Conservation (phyloP, 64 coral and sea anemone species). For the Hydrozoanthus tunicans region DNA sequence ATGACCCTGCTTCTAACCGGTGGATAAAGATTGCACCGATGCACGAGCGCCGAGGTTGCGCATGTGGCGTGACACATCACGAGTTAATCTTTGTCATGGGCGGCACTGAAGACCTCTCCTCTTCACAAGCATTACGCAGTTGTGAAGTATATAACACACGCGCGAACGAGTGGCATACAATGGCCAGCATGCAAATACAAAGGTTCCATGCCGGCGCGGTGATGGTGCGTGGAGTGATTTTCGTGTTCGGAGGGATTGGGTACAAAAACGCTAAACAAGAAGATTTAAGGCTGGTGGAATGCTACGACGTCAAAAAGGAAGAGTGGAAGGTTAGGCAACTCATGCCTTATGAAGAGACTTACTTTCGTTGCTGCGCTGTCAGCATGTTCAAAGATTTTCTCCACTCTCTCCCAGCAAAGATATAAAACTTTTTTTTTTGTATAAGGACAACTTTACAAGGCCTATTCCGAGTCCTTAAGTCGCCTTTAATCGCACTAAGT, state of each 20-base stretch:
- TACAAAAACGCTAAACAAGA: background rate
- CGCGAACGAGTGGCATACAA: slow-evolving; percentile 51
- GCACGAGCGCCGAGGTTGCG: slow-evolving; percentile 49
- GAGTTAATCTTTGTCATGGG: slow-evolving; percentile 57
- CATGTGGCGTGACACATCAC: slow-evolving; percentile 45
- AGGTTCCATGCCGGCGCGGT: slow-evolving; percentile 66
- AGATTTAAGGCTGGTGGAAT: slow-evolving; percentile 37
- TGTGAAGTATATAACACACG: slow-evolving; percentile 57
- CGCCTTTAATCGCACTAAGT: too few relatives aligned
- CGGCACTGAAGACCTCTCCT: slow-evolving; percentile 38
- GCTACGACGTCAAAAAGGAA: slow-evolving; percentile 18
- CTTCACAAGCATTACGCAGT: background rate
- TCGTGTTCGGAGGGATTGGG: slow-evolving; percentile 57
- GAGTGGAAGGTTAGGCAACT: slow-evolving; percentile 22
- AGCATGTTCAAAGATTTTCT: slow-evolving; percentile 42
- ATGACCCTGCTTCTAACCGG: slow-evolving; percentile 35
- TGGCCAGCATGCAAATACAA: slow-evolving; percentile 56
- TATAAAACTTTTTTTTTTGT: background rate
- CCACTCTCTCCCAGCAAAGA: slow-evolving; percentile 10
- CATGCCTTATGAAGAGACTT: slow-evolving; percentile 52
- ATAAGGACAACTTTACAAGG: background rate
- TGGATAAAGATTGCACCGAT: slow-evolving; percentile 49
- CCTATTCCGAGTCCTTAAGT: too few relatives aligned
- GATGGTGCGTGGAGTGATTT: slow-evolving; percentile 38
- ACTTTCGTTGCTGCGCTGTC: slow-evolving; percentile 25